Evolutionary conservation across 2,797 vertebrate species (phyloP), one percentile per base, ranked within the genome.

Genomic region (Loriculus beryllinus): DNA sequence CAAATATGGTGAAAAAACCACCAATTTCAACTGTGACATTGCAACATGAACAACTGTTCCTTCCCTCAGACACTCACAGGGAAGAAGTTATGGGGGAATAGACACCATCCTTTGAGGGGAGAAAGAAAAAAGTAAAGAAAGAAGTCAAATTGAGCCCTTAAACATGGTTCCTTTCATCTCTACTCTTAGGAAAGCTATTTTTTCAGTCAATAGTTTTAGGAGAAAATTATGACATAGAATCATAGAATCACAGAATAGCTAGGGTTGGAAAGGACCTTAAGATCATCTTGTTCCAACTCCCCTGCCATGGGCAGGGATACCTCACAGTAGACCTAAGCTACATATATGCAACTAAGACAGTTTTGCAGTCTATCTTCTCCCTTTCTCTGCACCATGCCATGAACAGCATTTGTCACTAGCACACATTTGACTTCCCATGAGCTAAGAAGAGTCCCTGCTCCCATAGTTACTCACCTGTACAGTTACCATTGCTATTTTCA

Each of bases 401-500:
- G 37, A 85, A 56, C 0, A 79, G 21, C 23, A 49, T 47, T 78
- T 62, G 28, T 59, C n/a, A 57, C 11, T 23, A 49, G 20, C 25
- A 31, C 8, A 47, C 29, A 65, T 68, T 11, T 40, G 39, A 75
- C 26, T 62, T 56, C 26, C 48, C 48, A 49, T 1, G 8, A 28
- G 28, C 37, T 64, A 71, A 57, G 57, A 71, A 63, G 45, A 62
- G 22, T 54, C 47, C 7, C 35, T 68, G 33, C 29, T 82, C 49
- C 51, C 25, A 31, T 5, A 82, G n/a, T 11, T 65, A 48, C 92
- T 85, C 96, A 99, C 99, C 98, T 99, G 99, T 35, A 98, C 49
- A 22, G 99, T 99, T 95, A 99, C 99, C 95, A 99, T 98, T 3
- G 94, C 98, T 43, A 99, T 99, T 97, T 99, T 99, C 79, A 99